These are phyloP conservation scores for Zoanthus sociatus DNA, from an alignment of 92 coral and sea anemone genomes.

Conservation along the genomic window DNA sequence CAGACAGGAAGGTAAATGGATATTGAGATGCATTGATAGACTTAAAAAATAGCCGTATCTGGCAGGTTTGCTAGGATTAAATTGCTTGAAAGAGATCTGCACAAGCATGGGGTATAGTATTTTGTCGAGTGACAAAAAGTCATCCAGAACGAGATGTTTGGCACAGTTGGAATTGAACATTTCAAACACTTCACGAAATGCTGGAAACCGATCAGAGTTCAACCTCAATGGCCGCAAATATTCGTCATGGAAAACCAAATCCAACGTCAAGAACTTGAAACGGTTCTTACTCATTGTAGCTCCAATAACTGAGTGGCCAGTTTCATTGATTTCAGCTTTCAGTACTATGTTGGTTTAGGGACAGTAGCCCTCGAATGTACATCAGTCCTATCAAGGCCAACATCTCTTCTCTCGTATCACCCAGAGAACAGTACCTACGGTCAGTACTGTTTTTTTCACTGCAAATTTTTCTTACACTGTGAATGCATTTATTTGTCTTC, in stretches of 20 bases:
- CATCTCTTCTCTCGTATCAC: too few relatives aligned
- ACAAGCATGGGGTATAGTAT: constrained; percentile 15
- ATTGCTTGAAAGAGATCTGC: constrained; percentile 51
- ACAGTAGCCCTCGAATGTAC: neutral
- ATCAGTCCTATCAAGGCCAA: too few relatives aligned
- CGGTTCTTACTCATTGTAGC: constrained; percentile 35
- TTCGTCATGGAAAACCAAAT: constrained; percentile 26
- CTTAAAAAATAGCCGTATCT: constrained; percentile 52
- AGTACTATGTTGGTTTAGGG: neutral
- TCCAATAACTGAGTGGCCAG: constrained; percentile 9
- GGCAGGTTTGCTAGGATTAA: neutral
- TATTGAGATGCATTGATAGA: constrained; percentile 55
- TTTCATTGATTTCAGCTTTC: neutral
- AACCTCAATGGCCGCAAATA: neutral
- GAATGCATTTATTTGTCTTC: too few relatives aligned
- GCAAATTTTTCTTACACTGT: too few relatives aligned
- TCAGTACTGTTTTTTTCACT: too few relatives aligned
- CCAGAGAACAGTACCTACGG: too few relatives aligned
- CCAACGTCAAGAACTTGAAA: constrained; percentile 1
- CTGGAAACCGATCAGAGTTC: constrained; percentile 30
- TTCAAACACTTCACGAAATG: constrained; percentile 32
- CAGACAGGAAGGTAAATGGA: constrained; percentile 35
- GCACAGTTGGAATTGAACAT: constrained; percentile 12
- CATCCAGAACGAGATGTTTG: neutral
- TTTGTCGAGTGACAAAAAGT: too few relatives aligned